Percentiles rank a stretch among this genome's conserved stretches.
phyloP scores from a whole-genome alignment of 2,113 vertebrate genomes.

The western clawed frog (Xenopus tropicalis) region DNA sequence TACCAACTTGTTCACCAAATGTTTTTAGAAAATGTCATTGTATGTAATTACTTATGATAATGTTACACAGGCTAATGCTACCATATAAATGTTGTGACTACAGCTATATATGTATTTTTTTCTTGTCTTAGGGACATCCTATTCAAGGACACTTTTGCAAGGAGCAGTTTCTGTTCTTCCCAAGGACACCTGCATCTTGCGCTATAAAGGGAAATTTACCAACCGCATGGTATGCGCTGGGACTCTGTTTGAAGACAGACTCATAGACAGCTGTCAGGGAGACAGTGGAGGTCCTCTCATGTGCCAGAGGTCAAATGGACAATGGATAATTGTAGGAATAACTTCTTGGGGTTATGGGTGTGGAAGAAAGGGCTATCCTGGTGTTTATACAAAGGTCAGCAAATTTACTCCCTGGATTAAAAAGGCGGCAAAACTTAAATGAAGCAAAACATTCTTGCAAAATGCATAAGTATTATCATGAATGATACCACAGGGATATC shows the following conservation, averaged over 20 bases:
- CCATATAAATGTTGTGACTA: too few species aligned
- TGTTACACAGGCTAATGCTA: too few species aligned
- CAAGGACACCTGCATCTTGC: conserved; percentile 73
- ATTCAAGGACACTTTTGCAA: conserved; percentile 77
- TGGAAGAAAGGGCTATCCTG: conserved; percentile 73
- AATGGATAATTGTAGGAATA: conserved; percentile 79
- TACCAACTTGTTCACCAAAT: too few species aligned
- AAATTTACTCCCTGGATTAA: conserved; percentile 82
- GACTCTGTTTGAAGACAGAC: conserved; percentile 76
- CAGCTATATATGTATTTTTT: background rate
- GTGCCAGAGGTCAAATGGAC: conserved; percentile 71
- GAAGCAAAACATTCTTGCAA: conserved; percentile 28
- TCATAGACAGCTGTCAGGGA: conserved; percentile 77
- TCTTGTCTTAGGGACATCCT: conserved; percentile 62
- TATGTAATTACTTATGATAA: too few species aligned
- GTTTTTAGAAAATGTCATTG: too few species aligned
- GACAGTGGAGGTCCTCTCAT: conserved; percentile 84
- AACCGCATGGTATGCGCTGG: conserved; percentile 85
- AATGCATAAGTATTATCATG: conserved; percentile 7
- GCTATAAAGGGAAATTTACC: conserved; percentile 77
- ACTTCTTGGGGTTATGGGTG: conserved; percentile 84
- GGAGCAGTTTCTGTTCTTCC: conserved; percentile 82
- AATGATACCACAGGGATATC: conserved; percentile 1
- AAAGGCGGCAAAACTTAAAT: conserved; percentile 62
- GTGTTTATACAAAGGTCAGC: conserved; percentile 83